Evolutionary conservation across 2,113 vertebrate species (phyloP), one percentile per base, ranked within the genome.

Genomic region (Chionomys nivalis): DNA sequence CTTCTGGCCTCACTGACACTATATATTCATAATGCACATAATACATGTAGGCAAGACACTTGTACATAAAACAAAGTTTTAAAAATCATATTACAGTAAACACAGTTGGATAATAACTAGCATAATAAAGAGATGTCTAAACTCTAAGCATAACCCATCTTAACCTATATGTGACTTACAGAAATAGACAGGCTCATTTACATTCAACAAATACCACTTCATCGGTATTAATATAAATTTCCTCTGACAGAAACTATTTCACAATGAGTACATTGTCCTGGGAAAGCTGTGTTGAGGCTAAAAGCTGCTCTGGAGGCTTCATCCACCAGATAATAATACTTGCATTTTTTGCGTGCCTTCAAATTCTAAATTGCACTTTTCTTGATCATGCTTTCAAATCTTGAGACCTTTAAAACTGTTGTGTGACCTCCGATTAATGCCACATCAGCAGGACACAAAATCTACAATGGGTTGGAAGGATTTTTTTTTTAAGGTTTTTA

Each of bases 51-150:
- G 23, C 55, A 63, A 42, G 55, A 17, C n/a, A 42, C 24, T 28
- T 83, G 13, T 28, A 42, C 55, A 83, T 17, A 83, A 63, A 39
- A n/a, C 36, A 39, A 82, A 13, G 12, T 83, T 83, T 39, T 28
- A 42, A 42, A 61, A 2, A 23, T 17, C 12, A 26, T 47, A 93
- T 61, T 85, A 42, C 31, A 63, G n/a, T 88, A 96, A 94, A 87
- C 83, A 52, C 17, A 65, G 49, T 52, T 83, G 21, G 91, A 90
- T 33, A 91, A 52, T 66, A 89, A 2, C 17, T 42, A 94, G 31
- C 13, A 47, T 68, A 87, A 93, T 81, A 96, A 94, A 95, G 90
- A 91, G 49, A 78, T 81, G 73, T 52, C 28, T 89, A 78, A 93
- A 33, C 49, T 90, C 26, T 28, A 65, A 92, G 28, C 23, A 36